A percentile compares a stretch with the other conserved stretches of the same genome.
Evolutionary conservation across 2,797 vertebrate genomes (phyloP).

Genomic region (Hoplostethus atlanticus): DNA sequence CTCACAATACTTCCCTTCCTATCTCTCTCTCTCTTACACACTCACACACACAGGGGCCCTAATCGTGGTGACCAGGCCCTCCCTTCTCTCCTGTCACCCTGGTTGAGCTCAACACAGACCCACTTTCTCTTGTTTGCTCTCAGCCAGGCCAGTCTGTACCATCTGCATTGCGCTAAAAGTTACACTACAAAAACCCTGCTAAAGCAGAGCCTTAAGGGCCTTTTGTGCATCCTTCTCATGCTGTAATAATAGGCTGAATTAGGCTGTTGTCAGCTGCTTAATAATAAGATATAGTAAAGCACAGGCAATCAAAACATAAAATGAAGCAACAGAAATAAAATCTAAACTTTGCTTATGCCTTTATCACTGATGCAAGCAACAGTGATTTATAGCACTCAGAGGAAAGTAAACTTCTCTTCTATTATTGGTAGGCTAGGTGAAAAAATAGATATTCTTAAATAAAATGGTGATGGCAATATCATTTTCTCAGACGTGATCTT

Average conservation of each 20-base stretch:
- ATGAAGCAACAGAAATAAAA: too few relatives aligned
- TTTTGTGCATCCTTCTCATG: background rate
- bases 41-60: conserved; percentile 22
- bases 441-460: too few relatives aligned
- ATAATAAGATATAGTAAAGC: background rate
- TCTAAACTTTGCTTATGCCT: too few relatives aligned
- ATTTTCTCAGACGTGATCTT: too few relatives aligned
- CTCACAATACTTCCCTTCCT: conserved; percentile 4
- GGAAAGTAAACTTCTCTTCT: too few relatives aligned
- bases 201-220: conserved; percentile 20
- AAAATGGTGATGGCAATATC: too few relatives aligned
- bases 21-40: conserved; percentile 4
- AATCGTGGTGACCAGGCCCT: conserved; percentile 46
- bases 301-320: too few relatives aligned
- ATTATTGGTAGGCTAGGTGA: too few relatives aligned
- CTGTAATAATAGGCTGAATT: background rate
- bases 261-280: background rate
- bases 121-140: conserved; percentile 59
- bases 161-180: conserved; percentile 53
- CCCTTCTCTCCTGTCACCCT: conserved; percentile 45
- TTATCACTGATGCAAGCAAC: too few relatives aligned
- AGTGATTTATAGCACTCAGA: too few relatives aligned
- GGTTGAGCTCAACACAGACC: conserved; percentile 55
- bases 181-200: conserved; percentile 22
- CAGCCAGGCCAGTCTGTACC: conserved; percentile 53